phyloP scores from a whole-genome alignment of 2,113 vertebrate species.

The Shinisaurus crocodilurus region DNA sequence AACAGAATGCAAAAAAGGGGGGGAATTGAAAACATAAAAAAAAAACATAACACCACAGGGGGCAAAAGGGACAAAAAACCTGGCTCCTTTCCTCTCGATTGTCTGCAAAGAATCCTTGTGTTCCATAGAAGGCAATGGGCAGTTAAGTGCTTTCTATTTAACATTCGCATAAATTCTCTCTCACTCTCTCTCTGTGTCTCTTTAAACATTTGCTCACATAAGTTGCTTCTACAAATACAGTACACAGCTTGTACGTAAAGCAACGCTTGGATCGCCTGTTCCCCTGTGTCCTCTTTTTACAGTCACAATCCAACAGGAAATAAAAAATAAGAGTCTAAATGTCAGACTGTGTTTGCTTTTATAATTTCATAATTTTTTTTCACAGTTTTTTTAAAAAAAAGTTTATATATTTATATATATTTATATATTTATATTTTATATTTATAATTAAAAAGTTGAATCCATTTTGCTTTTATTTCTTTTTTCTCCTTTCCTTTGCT shows the following conservation, averaged over 20 bases:
- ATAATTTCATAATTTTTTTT: slow-evolving; percentile 82
- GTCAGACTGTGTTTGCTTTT: slow-evolving; percentile 77
- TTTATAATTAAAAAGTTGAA: slow-evolving; percentile 86
- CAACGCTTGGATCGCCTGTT: slow-evolving; percentile 55
- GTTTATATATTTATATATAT: slow-evolving; percentile 85
- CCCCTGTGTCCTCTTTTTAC: slow-evolving; percentile 73
- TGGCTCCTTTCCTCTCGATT: slow-evolving; percentile 87
- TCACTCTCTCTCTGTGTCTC: slow-evolving; percentile 60
- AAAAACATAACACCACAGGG: slow-evolving; percentile 67
- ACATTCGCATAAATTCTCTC: slow-evolving; percentile 75
- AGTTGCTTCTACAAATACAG: slow-evolving; percentile 75
- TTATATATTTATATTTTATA: slow-evolving; percentile 82
- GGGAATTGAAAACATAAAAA: slow-evolving; percentile 16
- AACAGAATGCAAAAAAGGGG: slow-evolving; percentile 79
- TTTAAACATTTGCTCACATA: slow-evolving; percentile 82
- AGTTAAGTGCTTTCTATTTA: slow-evolving; percentile 88
- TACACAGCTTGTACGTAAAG: slow-evolving; percentile 54
- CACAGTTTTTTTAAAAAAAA: slow-evolving; percentile 78
- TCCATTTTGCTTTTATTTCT: slow-evolving; percentile 66
- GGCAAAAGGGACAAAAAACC: slow-evolving; percentile 72
- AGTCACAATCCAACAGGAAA: slow-evolving; percentile 84
- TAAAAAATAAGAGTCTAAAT: slow-evolving; percentile 83
- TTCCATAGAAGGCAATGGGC: slow-evolving; percentile 74
- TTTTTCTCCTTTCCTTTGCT: neutral
- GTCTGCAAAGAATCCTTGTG: slow-evolving; percentile 81